Evolutionary conservation across 2,113 vertebrate species (phyloP).

Genomic region (Semnornis frantzii): DNA sequence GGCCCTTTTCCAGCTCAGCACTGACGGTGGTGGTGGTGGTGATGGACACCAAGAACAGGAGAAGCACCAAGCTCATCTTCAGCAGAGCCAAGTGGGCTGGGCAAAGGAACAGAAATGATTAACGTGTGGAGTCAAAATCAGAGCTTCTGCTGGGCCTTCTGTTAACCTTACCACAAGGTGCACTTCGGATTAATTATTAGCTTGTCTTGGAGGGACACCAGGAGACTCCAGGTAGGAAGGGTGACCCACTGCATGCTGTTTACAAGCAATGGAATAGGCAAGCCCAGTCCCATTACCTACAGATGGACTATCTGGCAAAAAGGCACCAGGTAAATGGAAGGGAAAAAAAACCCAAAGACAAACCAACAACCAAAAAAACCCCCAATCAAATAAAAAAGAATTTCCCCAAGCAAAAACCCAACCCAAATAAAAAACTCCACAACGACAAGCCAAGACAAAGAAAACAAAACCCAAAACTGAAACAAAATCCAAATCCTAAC

Average conservation of each 20-base stretch:
- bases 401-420: neutral
- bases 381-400: no score
- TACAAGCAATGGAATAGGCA: neutral
- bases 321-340: neutral
- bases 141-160: neutral
- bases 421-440: no score
- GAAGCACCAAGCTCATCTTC: neutral
- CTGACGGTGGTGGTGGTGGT: accelerated
- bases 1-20: neutral
- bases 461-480: no score
- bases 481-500: neutral
- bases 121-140: neutral
- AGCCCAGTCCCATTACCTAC: neutral
- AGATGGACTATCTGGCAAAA: neutral
- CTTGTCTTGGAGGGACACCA: neutral
- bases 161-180: neutral
- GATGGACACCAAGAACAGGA: slow-evolving; percentile 23
- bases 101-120: neutral
- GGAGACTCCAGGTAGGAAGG: neutral
- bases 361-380: no score
- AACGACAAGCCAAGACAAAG: neutral
- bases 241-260: neutral
- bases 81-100: neutral
- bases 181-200: slow-evolving; percentile 23
- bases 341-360: no score